Evolutionary conservation across 2,888 invertebrate species (phyloP).

Genomic region (Pristionchus entomophagus): DNA sequence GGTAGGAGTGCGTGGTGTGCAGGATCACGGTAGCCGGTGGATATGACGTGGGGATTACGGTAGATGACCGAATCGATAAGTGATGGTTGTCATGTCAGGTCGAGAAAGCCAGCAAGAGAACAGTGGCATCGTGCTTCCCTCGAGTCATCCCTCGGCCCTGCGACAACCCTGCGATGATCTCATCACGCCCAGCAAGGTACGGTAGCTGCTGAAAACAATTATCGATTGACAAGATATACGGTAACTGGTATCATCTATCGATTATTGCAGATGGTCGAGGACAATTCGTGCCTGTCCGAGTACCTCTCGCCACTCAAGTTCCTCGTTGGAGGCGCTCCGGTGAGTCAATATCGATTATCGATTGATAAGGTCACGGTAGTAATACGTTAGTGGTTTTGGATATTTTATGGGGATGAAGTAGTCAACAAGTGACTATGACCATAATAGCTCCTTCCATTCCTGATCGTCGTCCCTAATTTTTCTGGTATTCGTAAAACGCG

Average conservation of each 20-base stretch:
- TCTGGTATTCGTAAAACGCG: too few species aligned
- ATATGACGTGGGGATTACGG: neutral
- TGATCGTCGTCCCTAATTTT: too few species aligned
- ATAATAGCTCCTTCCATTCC: too few species aligned
- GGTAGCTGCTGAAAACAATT: neutral
- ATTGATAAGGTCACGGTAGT: neutral
- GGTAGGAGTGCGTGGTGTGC: too few species aligned
- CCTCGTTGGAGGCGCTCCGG: conserved; percentile 50
- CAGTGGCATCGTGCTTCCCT: neutral
- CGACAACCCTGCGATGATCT: conserved; percentile 48
- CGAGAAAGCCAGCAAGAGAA: conserved; percentile 10
- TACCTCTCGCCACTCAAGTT: conserved; percentile 55
- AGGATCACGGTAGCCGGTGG: neutral
- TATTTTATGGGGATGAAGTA: too few species aligned
- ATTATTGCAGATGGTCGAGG: conserved; percentile 39
- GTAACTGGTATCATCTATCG: neutral
- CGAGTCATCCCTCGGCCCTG: neutral
- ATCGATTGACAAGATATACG: neutral
- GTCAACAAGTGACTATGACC: too few species aligned
- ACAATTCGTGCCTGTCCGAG: conserved; percentile 43
- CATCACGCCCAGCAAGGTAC: conserved; percentile 47
- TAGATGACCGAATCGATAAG: neutral
- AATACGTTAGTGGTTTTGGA: neutral
- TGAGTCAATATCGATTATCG: too few species aligned
- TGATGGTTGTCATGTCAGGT: neutral